These are phyloP conservation scores for Elgaria multicarinata DNA, from an alignment of 2,113 vertebrate species.

Conservation along the genomic window DNA sequence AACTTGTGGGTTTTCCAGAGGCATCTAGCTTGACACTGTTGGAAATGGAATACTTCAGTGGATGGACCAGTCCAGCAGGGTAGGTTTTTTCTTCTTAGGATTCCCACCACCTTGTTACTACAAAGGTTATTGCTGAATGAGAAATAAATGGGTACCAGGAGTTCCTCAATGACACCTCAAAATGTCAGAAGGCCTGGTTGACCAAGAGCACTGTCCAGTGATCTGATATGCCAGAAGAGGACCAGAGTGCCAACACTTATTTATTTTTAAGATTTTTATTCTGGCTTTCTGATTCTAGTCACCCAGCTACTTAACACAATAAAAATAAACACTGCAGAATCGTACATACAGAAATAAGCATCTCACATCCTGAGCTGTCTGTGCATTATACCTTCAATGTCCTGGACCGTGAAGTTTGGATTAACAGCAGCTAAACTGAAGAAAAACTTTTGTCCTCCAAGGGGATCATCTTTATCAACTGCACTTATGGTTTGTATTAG, in stretches of 20 bases:
- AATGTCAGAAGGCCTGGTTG: not conserved
- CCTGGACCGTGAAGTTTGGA: conserved; percentile 96
- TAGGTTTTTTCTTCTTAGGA: too few relatives aligned
- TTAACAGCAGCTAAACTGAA: conserved; percentile 94
- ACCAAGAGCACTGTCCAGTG: not conserved
- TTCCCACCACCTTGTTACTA: not conserved
- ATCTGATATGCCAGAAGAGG: not conserved
- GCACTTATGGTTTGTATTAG: conserved; percentile 98
- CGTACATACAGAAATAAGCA: conserved; percentile 1
- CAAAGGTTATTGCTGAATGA: not conserved
- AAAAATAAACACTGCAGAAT: conserved; percentile 10
- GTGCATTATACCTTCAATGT: conserved; percentile 90
- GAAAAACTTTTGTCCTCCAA: conserved; percentile 96
- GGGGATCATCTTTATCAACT: conserved; percentile 95
- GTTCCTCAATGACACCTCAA: not conserved
- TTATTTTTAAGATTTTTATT: not conserved
- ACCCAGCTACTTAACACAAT: not conserved
- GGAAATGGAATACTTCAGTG: not conserved
- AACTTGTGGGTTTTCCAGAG: not conserved
- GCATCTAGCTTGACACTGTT: not conserved
- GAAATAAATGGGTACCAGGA: not conserved
- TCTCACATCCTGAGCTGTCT: not conserved
- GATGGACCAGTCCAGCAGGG: not conserved
- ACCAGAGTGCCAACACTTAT: not conserved
- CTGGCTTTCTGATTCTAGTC: not conserved